Base-by-base conservation (phyloP, 2,888 invertebrate species). In the Spodoptera littoralis region DNA sequence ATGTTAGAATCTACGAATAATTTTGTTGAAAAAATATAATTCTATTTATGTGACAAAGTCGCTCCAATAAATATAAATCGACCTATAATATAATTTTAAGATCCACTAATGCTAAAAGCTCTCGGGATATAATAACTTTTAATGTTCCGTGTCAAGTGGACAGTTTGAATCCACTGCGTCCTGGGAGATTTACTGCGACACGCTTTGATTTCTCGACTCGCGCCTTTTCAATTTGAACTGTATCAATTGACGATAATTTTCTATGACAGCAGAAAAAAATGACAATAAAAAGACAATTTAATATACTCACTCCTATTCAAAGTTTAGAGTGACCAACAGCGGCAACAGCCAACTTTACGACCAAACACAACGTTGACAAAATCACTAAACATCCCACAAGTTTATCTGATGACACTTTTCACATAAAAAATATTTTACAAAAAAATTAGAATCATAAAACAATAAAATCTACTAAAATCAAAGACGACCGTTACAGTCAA, bases 321-420 rank as follows among this genome's bases (percentile, higher is more conserved):
- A 83, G 67, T 76, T 78, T 81, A 86, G 80, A 85, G 81, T 84
- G 82, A 78, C 75, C 68, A 80, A 79, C 81, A 85, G 84, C 85
- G 79, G 85, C 84, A 77, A 73, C 82, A 70, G 81, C 79, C 80
- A 83, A 80, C 79, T 81, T 78, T 77, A 75, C 64, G 69, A 79
- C 47, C 82, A 85, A 85, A 82, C 90, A 89, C 90, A 88, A 88
- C 83, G 83, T 63, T 60, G 76, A 68, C 50, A 84, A 82, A 87
- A 87, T 85, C 92, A 93, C 93, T 88, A 70, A 92, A 89, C 92
- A 92, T 91, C 89, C 90, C 94, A 93, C 93, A 88, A 90, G 82
- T 88, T 86, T 80, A 76, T 79, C 70, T 11, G 59, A 51, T 70
- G 60, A 76, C 79, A 79, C 79, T 79, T 81, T 73, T 76, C 77